These are phyloP conservation scores for Muscicapa comitata DNA, from an alignment of 2,797 vertebrate genomes.

Conservation along the genomic window DNA sequence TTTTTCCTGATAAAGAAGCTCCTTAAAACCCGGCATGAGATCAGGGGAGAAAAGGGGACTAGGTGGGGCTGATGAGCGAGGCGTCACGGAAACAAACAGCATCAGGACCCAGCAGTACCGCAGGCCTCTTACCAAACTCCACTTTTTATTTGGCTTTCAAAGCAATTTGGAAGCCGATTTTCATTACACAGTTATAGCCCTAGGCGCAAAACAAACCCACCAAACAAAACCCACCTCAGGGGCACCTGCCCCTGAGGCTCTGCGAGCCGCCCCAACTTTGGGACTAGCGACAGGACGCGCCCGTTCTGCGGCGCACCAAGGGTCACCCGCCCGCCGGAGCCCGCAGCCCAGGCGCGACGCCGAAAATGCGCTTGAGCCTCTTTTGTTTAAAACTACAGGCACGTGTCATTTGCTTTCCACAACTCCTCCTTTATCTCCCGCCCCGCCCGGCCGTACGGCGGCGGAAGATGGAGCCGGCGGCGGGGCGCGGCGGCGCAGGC, in stretches of 20 bases:
- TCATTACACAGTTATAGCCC: rapidly evolving
- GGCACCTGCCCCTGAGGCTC: rapidly evolving
- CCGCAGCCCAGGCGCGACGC: rapidly evolving
- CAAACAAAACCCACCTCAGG: neutral
- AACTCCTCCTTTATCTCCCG: rapidly evolving
- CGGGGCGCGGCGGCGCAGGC: neutral
- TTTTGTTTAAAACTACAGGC: rapidly evolving
- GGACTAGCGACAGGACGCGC: too few species aligned
- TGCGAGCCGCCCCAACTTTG: too few species aligned
- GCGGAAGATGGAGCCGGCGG: neutral
- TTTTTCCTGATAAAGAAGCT: neutral
- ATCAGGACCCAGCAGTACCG: neutral
- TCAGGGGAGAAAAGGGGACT: neutral
- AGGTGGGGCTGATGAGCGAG: rapidly evolving
- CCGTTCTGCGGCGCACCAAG: too few species aligned
- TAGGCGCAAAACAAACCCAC: rapidly evolving
- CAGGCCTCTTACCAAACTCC: neutral
- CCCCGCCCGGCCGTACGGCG: rapidly evolving
- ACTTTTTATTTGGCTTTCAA: too few species aligned
- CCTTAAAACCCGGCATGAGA: rapidly evolving
- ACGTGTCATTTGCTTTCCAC: rapidly evolving
- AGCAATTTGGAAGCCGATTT: neutral
- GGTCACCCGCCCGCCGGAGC: rapidly evolving
- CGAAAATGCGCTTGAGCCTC: rapidly evolving
- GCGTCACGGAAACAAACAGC: neutral